Evolutionary conservation across 2,888 invertebrate genomes (phyloP).

Genomic region (Spodoptera picta): DNA sequence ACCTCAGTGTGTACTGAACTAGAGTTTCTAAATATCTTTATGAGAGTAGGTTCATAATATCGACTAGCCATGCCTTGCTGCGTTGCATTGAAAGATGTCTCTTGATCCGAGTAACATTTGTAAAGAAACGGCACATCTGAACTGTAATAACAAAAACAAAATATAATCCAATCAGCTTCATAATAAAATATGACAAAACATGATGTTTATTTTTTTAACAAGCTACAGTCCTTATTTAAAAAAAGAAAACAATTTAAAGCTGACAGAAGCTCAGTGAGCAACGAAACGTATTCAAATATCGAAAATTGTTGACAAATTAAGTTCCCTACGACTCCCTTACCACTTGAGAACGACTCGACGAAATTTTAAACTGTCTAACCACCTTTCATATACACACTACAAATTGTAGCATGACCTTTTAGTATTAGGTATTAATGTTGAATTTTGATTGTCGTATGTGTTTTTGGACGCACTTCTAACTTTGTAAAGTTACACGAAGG

Average conservation of each 20-base stretch:
- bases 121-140: slow-evolving; percentile 28
- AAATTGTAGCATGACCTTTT: slow-evolving; percentile 38
- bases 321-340: slow-evolving; percentile 87
- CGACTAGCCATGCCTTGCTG: no score
- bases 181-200: slow-evolving; percentile 47
- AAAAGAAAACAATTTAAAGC: slow-evolving; percentile 85
- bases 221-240: slow-evolving; percentile 72
- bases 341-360: slow-evolving; percentile 84
- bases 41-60: no score
- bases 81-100: neutral
- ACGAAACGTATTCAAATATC: slow-evolving; percentile 88
- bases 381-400: slow-evolving; percentile 31
- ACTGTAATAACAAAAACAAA: slow-evolving; percentile 34
- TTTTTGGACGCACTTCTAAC: slow-evolving; percentile 49
- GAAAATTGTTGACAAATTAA: slow-evolving; percentile 89
- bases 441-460: slow-evolving; percentile 46
- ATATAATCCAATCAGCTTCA: slow-evolving; percentile 47
- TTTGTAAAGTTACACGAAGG: slow-evolving; percentile 77
- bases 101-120: no score
- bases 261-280: slow-evolving; percentile 87
- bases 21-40: no score
- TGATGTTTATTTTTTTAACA: slow-evolving; percentile 59
- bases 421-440: slow-evolving; percentile 45
- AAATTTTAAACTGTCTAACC: slow-evolving; percentile 78
- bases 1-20: no score